Percentiles rank a stretch among this genome's conserved stretches.
Evolutionary conservation across 2,113 vertebrate genomes (phyloP).

Genomic region (Festucalex cinctus): DNA sequence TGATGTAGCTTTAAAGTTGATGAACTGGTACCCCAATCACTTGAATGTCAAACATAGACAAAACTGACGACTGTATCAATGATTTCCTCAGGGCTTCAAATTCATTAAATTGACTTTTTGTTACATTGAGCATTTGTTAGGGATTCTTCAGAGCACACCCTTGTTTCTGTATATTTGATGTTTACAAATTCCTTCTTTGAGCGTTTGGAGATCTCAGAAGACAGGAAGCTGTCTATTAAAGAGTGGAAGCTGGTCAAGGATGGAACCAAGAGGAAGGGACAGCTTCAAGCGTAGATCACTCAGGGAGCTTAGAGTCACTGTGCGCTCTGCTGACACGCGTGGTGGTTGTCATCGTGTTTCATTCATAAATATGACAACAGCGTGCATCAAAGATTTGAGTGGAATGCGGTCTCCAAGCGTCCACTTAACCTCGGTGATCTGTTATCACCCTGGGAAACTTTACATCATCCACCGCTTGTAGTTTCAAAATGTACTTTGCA

Average conservation of each 20-base stretch:
- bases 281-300: conserved; percentile 38
- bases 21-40: no score
- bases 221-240: conserved; percentile 73
- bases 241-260: conserved; percentile 55
- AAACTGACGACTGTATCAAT: neutral
- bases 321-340: no score
- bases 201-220: conserved; percentile 33
- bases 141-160: neutral
- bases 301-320: conserved; percentile 18
- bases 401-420: no score
- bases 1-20: no score
- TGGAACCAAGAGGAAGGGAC: conserved; percentile 42
- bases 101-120: neutral
- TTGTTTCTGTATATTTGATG: conserved; percentile 51
- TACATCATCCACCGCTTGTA: no score
- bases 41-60: neutral
- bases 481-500: no score
- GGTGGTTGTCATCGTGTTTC: no score
- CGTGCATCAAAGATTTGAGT: no score
- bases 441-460: neutral
- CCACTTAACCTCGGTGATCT: no score
- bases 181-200: conserved; percentile 46
- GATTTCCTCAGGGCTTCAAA: neutral
- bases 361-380: no score
- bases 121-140: neutral